Evolutionary conservation across 1,140 invertebrate species (phyloP), one percentile per base, ranked within the genome.

Genomic region (Papilio helenus): DNA sequence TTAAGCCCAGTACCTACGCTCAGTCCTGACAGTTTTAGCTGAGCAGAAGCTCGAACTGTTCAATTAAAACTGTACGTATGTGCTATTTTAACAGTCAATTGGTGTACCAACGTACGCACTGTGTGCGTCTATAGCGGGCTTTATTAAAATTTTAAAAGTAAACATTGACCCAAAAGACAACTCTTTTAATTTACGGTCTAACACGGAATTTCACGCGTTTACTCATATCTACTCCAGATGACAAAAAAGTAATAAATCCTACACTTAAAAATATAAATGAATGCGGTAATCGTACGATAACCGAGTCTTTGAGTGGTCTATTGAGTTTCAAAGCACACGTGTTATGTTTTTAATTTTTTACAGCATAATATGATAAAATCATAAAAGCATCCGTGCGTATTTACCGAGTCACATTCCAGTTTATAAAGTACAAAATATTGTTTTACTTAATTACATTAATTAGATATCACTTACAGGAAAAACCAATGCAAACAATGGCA

Each of bases 381-480:
- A 39, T 39, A 4, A 39, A 39, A 39, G 34, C 34, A 8, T 39
- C 34, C 7, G 7, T 39, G 20, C 42, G 20, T 46, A 39, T 42
- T 34, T 18, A 71, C 18, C n/a, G 39, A 10, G 12, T 7, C 12
- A 34, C 26, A 68, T 68, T 68, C 20, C 12, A 68, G 12, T 68
- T 2, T 29, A 29, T 65, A 26, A 14, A 61, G 9, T 16, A 68
- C 61, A 68, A 29, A 68, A 18, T 68, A 68, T 16, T 29, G 4
- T 68, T 68, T 29, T 18, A 55, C 3, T 55, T 55, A 46, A 10
- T 72, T n/a, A 39, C 7, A 74, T 44, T 73, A 73, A 49, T 3
- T 14, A 5, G 20, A 74, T 74, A 49, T 49, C 42, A 74, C 44
- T 74, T 23, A 49, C 44, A 29, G 72, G 72, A 74, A 74, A 18